phyloP scores from a whole-genome alignment of 2,797 vertebrate species.

The Otolemur crassicaudatus region DNA sequence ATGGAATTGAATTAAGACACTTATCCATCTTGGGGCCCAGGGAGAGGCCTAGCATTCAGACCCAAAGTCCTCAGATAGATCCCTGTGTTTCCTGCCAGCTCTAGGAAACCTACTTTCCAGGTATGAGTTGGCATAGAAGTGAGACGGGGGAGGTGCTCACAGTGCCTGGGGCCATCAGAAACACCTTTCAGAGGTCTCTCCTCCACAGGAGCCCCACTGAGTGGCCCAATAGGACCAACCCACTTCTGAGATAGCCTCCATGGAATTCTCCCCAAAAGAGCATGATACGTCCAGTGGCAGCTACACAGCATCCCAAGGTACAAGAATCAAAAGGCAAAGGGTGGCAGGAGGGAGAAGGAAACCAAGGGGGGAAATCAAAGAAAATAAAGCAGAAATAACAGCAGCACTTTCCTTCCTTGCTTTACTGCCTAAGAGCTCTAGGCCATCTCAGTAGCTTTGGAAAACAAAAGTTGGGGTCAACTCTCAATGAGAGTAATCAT shows the following conservation, averaged over 20 bases:
- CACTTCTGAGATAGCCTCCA: not conserved
- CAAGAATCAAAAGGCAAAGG: not conserved
- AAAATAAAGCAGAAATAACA: constrained; percentile 12
- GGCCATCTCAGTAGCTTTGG: constrained; percentile 19
- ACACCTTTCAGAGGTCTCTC: constrained; percentile 1
- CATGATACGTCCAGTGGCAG: not conserved
- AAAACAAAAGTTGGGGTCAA: constrained; percentile 49
- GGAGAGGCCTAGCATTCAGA: not conserved
- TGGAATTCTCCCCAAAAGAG: not conserved
- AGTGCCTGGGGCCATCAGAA: not conserved
- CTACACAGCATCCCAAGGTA: not conserved
- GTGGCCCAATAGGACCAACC: not conserved
- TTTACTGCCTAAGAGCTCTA: not conserved
- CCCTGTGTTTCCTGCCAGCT: not conserved
- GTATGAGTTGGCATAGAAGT: not conserved
- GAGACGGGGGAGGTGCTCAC: not conserved
- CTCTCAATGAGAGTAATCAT: constrained; percentile 44
- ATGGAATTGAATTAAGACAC: constrained; percentile 21
- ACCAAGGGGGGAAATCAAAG: not conserved
- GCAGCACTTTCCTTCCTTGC: not conserved
- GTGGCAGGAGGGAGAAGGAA: not conserved
- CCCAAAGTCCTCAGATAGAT: not conserved
- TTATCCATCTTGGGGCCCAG: not conserved
- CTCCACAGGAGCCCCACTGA: not conserved
- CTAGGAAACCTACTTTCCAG: not conserved